A percentile compares a stretch with the other conserved stretches of the same genome.
These are phyloP conservation scores for Notodonta dromedarius DNA, from an alignment of 2,888 invertebrate genomes.

Conservation along the genomic window DNA sequence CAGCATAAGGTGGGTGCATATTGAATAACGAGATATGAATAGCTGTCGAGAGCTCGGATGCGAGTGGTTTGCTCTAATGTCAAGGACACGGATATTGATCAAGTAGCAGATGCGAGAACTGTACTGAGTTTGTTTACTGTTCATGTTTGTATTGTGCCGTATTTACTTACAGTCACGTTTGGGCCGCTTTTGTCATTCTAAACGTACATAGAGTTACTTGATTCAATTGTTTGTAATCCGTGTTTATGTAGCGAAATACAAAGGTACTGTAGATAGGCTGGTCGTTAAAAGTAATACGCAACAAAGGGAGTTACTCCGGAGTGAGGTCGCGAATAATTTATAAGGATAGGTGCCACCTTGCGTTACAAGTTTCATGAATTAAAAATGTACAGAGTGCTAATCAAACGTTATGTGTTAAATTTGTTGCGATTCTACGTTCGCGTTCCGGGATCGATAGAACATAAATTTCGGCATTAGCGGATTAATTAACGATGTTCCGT, in stretches of 20 bases:
- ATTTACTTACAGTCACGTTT: constrained; percentile 26
- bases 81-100: constrained; percentile 80
- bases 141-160: constrained; percentile 20
- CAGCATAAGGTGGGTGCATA: constrained; percentile 66
- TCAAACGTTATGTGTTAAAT: constrained; percentile 15
- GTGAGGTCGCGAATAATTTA: constrained; percentile 70
- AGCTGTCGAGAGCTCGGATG: constrained; percentile 51
- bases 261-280: constrained; percentile 24
- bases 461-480: constrained; percentile 15
- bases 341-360: constrained; percentile 64
- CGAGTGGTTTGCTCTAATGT: constrained; percentile 63
- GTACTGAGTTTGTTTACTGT: constrained; percentile 30
- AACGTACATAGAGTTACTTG: not conserved
- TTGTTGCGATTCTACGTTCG: not conserved
- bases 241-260: constrained; percentile 13
- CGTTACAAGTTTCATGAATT: constrained; percentile 43
- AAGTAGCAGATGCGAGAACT: constrained; percentile 48
- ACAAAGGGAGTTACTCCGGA: constrained; percentile 63
- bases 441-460: constrained; percentile 3
- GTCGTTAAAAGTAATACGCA: constrained; percentile 56
- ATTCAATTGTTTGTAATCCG: not conserved
- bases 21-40: constrained; percentile 60
- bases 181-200: constrained; percentile 12
- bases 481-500: constrained; percentile 14
- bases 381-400: constrained; percentile 35